phyloP scores from a whole-genome alignment of 2,113 vertebrate species.

The Perognathus longimembris region DNA sequence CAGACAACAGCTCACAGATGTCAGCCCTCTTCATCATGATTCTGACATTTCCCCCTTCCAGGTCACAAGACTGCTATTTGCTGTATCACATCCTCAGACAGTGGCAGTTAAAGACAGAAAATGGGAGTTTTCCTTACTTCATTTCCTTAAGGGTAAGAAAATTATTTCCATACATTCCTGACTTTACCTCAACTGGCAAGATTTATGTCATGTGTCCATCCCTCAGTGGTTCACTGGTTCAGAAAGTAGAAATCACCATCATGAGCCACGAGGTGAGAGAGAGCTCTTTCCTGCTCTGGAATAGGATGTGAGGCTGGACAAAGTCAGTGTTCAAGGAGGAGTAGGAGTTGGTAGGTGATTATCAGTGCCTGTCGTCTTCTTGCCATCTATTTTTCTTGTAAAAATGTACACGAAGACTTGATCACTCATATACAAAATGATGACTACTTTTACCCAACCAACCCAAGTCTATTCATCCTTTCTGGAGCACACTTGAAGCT shows the following conservation, averaged over 20 bases:
- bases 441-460: neutral
- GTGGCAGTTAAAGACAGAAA: neutral
- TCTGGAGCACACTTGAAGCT: neutral
- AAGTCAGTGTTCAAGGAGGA: neutral
- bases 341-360: neutral
- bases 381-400: neutral
- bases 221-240: neutral
- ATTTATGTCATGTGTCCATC: neutral
- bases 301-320: neutral
- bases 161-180: constrained; percentile 4
- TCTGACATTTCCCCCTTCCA: neutral
- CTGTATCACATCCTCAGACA: neutral
- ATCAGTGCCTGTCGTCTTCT: neutral
- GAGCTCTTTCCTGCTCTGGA: neutral
- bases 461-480: neutral
- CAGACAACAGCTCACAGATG: neutral
- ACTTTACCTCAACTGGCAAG: neutral
- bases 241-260: neutral
- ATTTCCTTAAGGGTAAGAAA: constrained; percentile 23
- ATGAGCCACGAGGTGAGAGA: neutral
- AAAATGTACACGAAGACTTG: neutral
- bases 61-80: neutral
- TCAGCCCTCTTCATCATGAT: neutral
- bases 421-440: neutral
- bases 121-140: neutral